A percentile compares a stretch with the other conserved stretches of the same genome.
phyloP scores from a whole-genome alignment of 2,797 vertebrate species.

The Capromys pilorides region DNA sequence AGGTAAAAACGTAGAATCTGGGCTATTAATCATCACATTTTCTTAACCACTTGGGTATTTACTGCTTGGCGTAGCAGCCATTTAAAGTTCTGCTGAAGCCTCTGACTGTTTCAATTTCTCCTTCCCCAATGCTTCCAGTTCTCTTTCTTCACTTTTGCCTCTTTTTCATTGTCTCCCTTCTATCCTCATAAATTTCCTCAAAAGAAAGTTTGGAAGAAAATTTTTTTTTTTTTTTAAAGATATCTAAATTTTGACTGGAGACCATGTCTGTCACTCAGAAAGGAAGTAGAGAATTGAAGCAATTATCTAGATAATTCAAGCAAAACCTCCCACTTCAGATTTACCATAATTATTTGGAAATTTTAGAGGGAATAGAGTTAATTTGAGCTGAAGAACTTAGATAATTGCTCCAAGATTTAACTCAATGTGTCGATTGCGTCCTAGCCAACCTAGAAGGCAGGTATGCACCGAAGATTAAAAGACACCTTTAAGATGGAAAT shows the following conservation, averaged over 20 bases:
- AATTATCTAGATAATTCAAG: constrained; percentile 82
- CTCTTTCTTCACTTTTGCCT: not conserved
- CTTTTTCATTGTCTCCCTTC: not conserved
- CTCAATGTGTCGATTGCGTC: constrained; percentile 58
- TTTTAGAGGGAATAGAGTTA: constrained; percentile 68
- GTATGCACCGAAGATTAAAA: constrained; percentile 56
- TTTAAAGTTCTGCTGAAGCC: constrained; percentile 71
- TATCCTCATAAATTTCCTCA: not conserved
- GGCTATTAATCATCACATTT: constrained; percentile 83
- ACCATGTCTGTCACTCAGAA: constrained; percentile 61
- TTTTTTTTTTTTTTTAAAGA: constrained; percentile 77
- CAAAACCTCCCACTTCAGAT: constrained; percentile 77
- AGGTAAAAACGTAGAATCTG: constrained; percentile 83
- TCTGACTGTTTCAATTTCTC: constrained; percentile 67
- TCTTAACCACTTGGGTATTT: constrained; percentile 83
- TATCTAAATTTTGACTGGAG: constrained; percentile 73
- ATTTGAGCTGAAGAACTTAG: constrained; percentile 70
- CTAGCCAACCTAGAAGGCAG: constrained; percentile 65
- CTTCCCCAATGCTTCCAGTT: constrained; percentile 19
- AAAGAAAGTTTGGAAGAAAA: constrained; percentile 60
- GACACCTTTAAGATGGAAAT: constrained; percentile 43
- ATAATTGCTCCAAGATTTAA: constrained; percentile 74
- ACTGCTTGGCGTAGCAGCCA: constrained; percentile 76
- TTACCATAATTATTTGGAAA: constrained; percentile 77
- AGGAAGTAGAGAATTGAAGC: constrained; percentile 80